These are phyloP conservation scores for Mugil cephalus DNA, from an alignment of 2,113 vertebrate genomes.

Conservation along the genomic window DNA sequence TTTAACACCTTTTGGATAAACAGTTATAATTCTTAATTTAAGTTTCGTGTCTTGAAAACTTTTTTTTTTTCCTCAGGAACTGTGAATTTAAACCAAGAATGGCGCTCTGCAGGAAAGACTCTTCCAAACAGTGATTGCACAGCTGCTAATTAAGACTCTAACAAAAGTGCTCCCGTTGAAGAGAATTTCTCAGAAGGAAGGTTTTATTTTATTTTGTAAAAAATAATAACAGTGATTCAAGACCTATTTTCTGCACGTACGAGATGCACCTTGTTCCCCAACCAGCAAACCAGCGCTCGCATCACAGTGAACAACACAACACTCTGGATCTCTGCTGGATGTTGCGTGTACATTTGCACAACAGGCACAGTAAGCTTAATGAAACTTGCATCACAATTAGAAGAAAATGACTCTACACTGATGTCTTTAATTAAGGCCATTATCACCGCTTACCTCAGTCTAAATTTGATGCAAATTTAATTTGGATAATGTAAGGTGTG, in stretches of 20 bases:
- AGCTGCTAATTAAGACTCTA: conserved; percentile 1
- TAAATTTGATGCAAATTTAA: conserved; percentile 10
- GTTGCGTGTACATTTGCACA: neutral
- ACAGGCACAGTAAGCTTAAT: neutral
- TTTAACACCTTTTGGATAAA: no score
- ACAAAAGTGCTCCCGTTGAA: neutral
- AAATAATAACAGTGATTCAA: no score
- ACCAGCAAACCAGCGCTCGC: conserved; percentile 5
- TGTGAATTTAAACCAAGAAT: neutral
- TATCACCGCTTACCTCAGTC: neutral
- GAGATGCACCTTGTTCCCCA: conserved; percentile 9
- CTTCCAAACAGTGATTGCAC: neutral
- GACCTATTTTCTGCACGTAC: neutral
- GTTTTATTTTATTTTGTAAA: neutral
- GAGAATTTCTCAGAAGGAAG: neutral
- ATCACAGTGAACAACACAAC: conserved; percentile 2
- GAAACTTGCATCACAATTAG: neutral
- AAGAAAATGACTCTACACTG: neutral
- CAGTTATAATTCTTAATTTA: no score
- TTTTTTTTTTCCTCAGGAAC: neutral
- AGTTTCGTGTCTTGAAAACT: no score
- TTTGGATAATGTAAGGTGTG: neutral
- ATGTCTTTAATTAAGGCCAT: neutral
- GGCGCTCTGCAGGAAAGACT: neutral
- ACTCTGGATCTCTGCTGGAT: neutral